phyloP scores from a whole-genome alignment of 2,888 invertebrate species.

The Trachelus stipa region DNA sequence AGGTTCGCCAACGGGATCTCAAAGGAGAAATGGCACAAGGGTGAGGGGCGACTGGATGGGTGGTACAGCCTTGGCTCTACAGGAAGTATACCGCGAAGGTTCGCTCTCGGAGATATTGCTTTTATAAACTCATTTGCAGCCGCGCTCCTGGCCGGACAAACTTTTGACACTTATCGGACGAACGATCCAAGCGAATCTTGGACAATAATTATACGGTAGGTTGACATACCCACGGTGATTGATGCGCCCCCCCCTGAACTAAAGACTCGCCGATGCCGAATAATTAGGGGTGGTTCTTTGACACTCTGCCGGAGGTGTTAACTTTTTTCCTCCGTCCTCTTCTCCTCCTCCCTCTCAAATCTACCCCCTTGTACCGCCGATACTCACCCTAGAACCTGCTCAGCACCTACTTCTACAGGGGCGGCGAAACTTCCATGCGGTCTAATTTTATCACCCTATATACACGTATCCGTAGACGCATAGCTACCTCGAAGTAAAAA shows the following conservation, averaged over 20 bases:
- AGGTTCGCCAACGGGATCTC: background rate
- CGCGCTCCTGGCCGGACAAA: slow-evolving; percentile 36
- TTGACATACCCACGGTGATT: slow-evolving; percentile 53
- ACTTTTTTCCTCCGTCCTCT: slow-evolving; percentile 26
- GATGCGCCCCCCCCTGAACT: slow-evolving; percentile 48
- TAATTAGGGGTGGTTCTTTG: slow-evolving; percentile 56
- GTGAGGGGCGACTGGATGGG: slow-evolving; percentile 13
- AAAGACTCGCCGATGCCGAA: slow-evolving; percentile 58
- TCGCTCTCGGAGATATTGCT: slow-evolving; percentile 57
- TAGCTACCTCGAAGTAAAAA: background rate
- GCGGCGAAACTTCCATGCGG: background rate
- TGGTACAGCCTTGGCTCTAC: slow-evolving; percentile 16
- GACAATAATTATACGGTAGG: background rate
- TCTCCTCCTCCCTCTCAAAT: slow-evolving; percentile 10
- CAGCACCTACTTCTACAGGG: background rate
- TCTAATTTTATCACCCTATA: background rate
- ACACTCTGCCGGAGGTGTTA: slow-evolving; percentile 53
- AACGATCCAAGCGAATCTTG: background rate
- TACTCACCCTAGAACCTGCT: background rate
- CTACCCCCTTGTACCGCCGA: background rate
- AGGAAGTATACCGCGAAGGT: slow-evolving; percentile 32
- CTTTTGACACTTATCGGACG: slow-evolving; percentile 24
- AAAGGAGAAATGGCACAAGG: background rate
- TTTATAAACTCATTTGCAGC: slow-evolving; percentile 67
- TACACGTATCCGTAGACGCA: background rate